A percentile compares a stretch with the other conserved stretches of the same genome.
phyloP scores from a whole-genome alignment of 1,140 invertebrate species.

The Aphaenogaster ashmeadi region DNA sequence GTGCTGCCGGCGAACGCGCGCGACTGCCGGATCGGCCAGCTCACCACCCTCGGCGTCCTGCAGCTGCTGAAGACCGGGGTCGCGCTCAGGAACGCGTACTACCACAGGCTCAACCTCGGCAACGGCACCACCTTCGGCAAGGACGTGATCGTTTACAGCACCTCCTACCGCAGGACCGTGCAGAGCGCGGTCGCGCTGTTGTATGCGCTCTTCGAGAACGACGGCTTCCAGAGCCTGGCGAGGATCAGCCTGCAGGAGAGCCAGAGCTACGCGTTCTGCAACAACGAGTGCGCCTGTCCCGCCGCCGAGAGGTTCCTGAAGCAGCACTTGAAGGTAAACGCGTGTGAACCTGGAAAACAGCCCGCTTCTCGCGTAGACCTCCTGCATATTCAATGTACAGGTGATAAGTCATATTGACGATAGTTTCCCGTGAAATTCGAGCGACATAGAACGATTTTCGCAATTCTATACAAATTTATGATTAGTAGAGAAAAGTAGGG shows the following conservation, averaged over 20 bases:
- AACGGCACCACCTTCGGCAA: conserved; percentile 85
- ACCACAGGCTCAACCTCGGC: conserved; percentile 87
- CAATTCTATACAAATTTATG: neutral
- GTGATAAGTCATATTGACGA: neutral
- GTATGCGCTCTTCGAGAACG: conserved; percentile 91
- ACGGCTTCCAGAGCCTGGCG: conserved; percentile 86
- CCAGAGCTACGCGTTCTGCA: conserved; percentile 95
- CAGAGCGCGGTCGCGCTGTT: conserved; percentile 95
- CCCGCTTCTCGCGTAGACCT: neutral
- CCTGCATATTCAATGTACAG: neutral
- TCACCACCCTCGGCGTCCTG: conserved; percentile 90
- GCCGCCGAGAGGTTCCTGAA: conserved; percentile 90
- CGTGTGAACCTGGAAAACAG: neutral
- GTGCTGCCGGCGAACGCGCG: conserved; percentile 89
- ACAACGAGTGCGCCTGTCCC: conserved; percentile 93
- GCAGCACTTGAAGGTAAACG: conserved; percentile 82
- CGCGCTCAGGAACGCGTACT: conserved; percentile 91
- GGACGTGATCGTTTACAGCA: conserved; percentile 93
- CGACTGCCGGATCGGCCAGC: conserved; percentile 86
- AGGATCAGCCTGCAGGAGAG: conserved; percentile 90
- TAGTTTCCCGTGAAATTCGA: neutral
- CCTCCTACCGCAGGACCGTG: conserved; percentile 94
- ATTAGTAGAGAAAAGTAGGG: too few relatives aligned
- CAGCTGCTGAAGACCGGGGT: conserved; percentile 94
- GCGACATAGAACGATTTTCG: neutral